Evolutionary conservation across 2,797 vertebrate species (phyloP), one percentile per base, ranked within the genome.

Genomic region (Adrianichthys oophorus): DNA sequence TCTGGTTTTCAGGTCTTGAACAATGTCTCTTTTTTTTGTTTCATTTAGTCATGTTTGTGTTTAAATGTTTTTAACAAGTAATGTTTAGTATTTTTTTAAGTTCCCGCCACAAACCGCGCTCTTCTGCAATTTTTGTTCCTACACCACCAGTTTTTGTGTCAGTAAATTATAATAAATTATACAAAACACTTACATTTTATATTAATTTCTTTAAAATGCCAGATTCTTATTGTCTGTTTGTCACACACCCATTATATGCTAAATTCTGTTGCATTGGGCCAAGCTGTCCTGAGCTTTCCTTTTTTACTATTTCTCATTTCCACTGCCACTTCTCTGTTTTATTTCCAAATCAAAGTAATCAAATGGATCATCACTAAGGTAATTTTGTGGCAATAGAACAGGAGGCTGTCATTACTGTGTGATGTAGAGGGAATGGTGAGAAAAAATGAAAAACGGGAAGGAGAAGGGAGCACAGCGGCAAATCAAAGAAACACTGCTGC

Each of bases 191-290:
- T 18, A 52, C 62, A 48, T 70, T 62, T 75, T 84, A 74, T 81
- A 81, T 84, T 76, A 62, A 76, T 79, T 83, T 73, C 29, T 10
- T 32, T 32, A 10, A 80, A 83, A 82, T 55, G 43, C 70, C 74
- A 83, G 76, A 64, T 77, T 71, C 59, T 71, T 76, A 85, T 80
- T 80, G 81, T 81, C 65, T 74, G 83, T 69, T 82, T 70, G 62
- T 77, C 70, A 70, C 80, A 78, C 79, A 62, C 75, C 70, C 56
- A 82, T 74, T 79, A 83, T 79, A 87, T 84, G 82, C 74, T 68
- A 86, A 80, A 83, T 84, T 80, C 78, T 60, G 82, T 79, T 82
- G 83, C 85, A 83, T 17, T 15, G 56, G 82, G 85, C 85, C 66
- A 80, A 72, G 61, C 78, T 73, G 68, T 79, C 57, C 70, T 59